Base-by-base conservation (phyloP, 2,797 vertebrate genomes). In the Acanthurus leucopareius region DNA sequence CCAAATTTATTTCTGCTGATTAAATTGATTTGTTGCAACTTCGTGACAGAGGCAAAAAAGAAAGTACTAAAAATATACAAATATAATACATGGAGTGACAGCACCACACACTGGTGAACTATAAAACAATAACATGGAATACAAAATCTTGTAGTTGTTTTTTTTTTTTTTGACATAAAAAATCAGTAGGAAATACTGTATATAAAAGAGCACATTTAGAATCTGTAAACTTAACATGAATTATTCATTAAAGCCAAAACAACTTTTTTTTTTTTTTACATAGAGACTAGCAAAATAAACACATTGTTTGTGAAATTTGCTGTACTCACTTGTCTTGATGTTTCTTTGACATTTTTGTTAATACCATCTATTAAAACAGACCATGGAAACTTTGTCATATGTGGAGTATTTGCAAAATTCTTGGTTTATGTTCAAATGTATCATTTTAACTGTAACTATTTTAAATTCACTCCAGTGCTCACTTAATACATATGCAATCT, bases 31-130 rank as follows among this genome's bases (percentile, higher is more conserved):
- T 25, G 25, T 25, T 25, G 25, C 25, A 25, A 25, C 25, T 25
- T 25, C 25, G 25, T 25, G 25, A 25, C 25, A 25, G 25, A 25
- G 25, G 25, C 25, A 25, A 25, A 25, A 25, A 44, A 57, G 15
- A 4, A 58, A 25, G 19, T 48, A 10, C 11, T 60, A 17, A 48
- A 22, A 7, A 11, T 10, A 25, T 15, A 22, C 38, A 0, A 7
- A 63, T 40, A 0, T 2, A 52, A 53, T 65, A 5, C 0, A 13
- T 57, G 64, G 49, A 58, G 5, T 56, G 52, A 54, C 57, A 79
- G 79, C 57, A 44, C 61, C 79, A 78, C 42, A 73, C 9, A 49
- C 80, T 82, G 84, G 72, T 71, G 4, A 84, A 63, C 1, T 3
- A 65, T 3, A 16, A 20, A 16, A 1, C 1, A 51, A 52, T 4